Percentiles rank a stretch among this genome's conserved stretches.
phyloP scores from a whole-genome alignment of 2,113 vertebrate genomes.

The Tautogolabrus adspersus region DNA sequence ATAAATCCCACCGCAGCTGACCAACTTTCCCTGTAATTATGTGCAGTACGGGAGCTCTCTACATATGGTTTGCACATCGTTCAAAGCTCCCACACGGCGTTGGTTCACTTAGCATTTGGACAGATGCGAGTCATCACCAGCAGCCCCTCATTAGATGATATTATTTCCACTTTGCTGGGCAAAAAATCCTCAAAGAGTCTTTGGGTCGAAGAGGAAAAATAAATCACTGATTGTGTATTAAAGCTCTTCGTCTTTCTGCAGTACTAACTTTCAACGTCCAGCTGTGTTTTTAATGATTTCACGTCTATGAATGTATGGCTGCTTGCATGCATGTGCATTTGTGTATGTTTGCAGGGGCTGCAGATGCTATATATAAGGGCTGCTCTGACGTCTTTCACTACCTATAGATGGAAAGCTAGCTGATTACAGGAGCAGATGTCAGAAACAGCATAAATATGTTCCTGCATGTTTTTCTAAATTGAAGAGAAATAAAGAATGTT shows the following conservation, averaged over 20 bases:
- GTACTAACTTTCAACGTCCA: conserved; percentile 24
- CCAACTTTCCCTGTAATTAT: conserved; percentile 49
- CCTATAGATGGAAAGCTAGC: conserved; percentile 7
- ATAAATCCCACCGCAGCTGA: conserved; percentile 32
- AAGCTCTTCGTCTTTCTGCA: conserved; percentile 16
- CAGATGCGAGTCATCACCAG: conserved; percentile 75
- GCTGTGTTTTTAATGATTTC: conserved; percentile 28
- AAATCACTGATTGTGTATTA: conserved; percentile 45
- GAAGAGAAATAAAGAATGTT: background rate
- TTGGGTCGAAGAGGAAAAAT: conserved; percentile 35
- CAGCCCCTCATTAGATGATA: conserved; percentile 72
- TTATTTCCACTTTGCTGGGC: conserved; percentile 72
- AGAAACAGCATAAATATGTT: background rate
- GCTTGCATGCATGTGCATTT: conserved; percentile 13
- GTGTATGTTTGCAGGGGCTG: conserved; percentile 21
- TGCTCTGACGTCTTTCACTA: conserved; percentile 7
- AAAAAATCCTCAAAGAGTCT: conserved; percentile 57
- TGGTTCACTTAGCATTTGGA: conserved; percentile 68
- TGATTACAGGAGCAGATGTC: conserved; percentile 66
- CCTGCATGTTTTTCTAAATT: background rate
- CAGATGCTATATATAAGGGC: conserved; percentile 35
- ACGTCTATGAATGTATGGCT: background rate
- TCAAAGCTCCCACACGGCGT: conserved; percentile 34
- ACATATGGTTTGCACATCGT: conserved; percentile 64
- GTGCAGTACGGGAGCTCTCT: conserved; percentile 18